A percentile compares a stretch with the other conserved stretches of the same genome.
phyloP scores from a whole-genome alignment of 2,888 invertebrate species.

The Beris morrisii region DNA sequence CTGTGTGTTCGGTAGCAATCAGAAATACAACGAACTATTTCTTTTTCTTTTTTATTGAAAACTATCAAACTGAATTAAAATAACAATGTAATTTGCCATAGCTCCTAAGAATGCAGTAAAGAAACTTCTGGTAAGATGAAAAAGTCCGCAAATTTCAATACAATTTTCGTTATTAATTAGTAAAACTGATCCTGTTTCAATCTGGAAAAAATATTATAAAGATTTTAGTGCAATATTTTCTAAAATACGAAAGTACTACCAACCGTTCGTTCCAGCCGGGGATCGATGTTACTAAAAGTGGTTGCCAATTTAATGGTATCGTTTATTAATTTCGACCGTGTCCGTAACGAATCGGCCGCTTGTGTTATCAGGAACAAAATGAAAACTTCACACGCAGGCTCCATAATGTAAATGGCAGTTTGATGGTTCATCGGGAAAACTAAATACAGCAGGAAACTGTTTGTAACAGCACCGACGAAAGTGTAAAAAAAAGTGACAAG shows the following conservation, averaged over 20 bases:
- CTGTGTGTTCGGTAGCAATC: too few relatives aligned
- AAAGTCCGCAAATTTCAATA: constrained; percentile 1
- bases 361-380: background rate
- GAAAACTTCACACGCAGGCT: background rate
- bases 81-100: background rate
- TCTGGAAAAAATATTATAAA: too few relatives aligned
- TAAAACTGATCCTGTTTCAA: too few relatives aligned
- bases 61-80: constrained; percentile 9
- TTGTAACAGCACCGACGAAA: background rate
- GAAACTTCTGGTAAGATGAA: background rate
- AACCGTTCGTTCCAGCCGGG: too few relatives aligned
- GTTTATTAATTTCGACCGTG: too few relatives aligned
- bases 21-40: too few relatives aligned
- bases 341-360: too few relatives aligned
- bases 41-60: background rate
- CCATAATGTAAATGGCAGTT: background rate
- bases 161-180: background rate
- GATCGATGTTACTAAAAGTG: too few relatives aligned
- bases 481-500: background rate
- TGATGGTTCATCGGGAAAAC: background rate
- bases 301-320: too few relatives aligned
- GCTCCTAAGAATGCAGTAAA: background rate
- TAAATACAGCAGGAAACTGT: background rate
- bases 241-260: too few relatives aligned
- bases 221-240: too few relatives aligned